A percentile compares a stretch with the other conserved stretches of the same genome.
Conservation (phyloP, 1,140 invertebrate genomes). For the Bombus breviceps region DNA sequence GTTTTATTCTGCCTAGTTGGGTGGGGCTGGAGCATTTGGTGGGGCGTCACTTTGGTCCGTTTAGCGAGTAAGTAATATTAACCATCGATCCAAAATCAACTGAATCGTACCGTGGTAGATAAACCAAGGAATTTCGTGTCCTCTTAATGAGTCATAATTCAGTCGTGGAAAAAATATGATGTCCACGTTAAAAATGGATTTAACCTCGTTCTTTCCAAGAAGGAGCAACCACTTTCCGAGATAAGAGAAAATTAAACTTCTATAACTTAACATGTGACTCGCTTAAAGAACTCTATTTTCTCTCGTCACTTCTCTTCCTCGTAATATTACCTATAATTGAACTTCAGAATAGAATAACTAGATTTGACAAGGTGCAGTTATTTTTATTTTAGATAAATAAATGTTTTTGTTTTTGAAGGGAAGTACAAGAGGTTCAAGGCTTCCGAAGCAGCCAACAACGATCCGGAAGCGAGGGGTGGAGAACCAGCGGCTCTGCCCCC, state of each 20-base stretch:
- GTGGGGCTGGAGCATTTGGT: slow-evolving; percentile 98
- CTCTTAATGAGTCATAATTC: not conserved
- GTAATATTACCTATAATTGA: no score
- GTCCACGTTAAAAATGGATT: not conserved
- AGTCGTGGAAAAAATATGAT: not conserved
- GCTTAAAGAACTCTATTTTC: not conserved
- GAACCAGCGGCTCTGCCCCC: slow-evolving; percentile 71
- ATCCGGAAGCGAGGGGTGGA: slow-evolving; percentile 72
- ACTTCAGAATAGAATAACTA: not conserved
- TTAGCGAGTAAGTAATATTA: slow-evolving; percentile 86
- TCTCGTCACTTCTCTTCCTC: not conserved
- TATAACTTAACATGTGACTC: no score
- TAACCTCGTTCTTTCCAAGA: not conserved
- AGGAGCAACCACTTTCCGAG: not conserved
- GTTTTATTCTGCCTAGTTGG: slow-evolving; percentile 97
- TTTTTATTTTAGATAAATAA: not conserved
- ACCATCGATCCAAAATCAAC: slow-evolving; percentile 32
- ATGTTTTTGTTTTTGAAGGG: slow-evolving; percentile 61
- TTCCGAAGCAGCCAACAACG: slow-evolving; percentile 76
- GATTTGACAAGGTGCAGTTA: not conserved
- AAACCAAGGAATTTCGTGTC: not conserved
- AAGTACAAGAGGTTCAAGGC: slow-evolving; percentile 80
- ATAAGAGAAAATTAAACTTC: not conserved
- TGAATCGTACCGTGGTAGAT: not conserved
- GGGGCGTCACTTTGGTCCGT: slow-evolving; percentile 95